These are phyloP conservation scores for Scaeva pyrastri DNA, from an alignment of 2,888 invertebrate genomes.

Conservation along the genomic window DNA sequence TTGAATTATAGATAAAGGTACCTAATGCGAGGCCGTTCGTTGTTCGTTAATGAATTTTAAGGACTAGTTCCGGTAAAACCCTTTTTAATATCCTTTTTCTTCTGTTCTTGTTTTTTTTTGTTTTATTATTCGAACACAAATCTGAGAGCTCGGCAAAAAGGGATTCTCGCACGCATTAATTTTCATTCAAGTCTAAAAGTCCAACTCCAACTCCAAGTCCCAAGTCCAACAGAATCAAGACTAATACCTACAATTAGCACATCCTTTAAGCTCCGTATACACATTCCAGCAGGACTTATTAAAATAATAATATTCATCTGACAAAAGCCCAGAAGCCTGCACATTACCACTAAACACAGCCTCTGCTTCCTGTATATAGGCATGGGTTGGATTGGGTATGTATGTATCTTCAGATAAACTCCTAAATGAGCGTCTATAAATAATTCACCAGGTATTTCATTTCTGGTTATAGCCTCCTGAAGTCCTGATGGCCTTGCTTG, in stretches of 20 bases:
- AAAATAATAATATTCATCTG: conserved; percentile 65
- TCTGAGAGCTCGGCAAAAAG: conserved; percentile 6
- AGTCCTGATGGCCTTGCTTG: background rate
- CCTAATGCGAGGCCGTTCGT: conserved; percentile 3
- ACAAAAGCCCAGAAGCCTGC: conserved; percentile 55
- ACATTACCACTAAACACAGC: conserved; percentile 47
- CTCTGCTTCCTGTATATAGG: conserved; percentile 2
- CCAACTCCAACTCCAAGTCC: background rate
- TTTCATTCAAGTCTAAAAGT: conserved; percentile 31
- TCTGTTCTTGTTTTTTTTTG: too few relatives aligned
- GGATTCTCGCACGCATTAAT: conserved; percentile 11
- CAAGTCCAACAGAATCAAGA: conserved; percentile 36
- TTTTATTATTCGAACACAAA: background rate
- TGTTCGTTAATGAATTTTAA: conserved; percentile 34
- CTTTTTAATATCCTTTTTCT: conserved; percentile 15
- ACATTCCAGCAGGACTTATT: conserved; percentile 46
- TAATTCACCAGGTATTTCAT: conserved; percentile 70
- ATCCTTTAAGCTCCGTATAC: conserved; percentile 40
- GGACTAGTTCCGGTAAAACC: conserved; percentile 1
- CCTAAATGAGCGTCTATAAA: conserved; percentile 61
- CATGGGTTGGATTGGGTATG: background rate
- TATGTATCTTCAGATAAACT: conserved; percentile 39
- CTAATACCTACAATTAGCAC: conserved; percentile 66
- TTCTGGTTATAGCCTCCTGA: conserved; percentile 23
- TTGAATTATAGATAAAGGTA: conserved; percentile 20